Evolutionary conservation across 2,113 vertebrate genomes (phyloP).

Genomic region (Rousettus leschenaultii): DNA sequence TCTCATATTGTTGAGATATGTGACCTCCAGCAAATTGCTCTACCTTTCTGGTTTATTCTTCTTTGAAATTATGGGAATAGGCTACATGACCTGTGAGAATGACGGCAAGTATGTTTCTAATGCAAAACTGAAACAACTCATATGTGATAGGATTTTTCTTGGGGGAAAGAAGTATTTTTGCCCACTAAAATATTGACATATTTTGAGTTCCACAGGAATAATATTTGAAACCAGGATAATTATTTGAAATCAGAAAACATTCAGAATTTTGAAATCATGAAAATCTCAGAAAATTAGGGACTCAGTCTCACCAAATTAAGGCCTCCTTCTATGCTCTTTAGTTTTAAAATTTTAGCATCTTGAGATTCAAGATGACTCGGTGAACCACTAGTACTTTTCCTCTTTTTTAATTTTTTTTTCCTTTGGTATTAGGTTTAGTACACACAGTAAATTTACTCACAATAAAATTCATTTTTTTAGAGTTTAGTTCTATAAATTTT

Average conservation of each 20-base stretch:
- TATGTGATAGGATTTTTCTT: neutral
- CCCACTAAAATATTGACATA: neutral
- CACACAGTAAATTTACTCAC: neutral
- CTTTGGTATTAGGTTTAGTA: neutral
- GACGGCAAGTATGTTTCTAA: neutral
- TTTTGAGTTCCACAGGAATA: neutral
- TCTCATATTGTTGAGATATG: neutral
- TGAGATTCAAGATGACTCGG: neutral
- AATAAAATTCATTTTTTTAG: neutral
- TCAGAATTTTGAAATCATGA: neutral
- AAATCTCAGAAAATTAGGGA: neutral
- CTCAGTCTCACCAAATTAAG: neutral
- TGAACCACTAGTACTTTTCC: neutral
- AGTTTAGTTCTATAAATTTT: neutral
- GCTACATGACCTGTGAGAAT: neutral
- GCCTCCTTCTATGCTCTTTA: neutral
- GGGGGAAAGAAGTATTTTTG: neutral
- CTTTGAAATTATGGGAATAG: conserved; percentile 31
- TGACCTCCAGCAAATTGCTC: conserved; percentile 27
- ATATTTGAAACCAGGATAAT: neutral
- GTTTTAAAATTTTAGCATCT: neutral
- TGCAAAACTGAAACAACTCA: neutral
- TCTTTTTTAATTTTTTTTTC: neutral
- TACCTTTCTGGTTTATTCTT: neutral
- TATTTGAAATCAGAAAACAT: neutral